phyloP scores from a whole-genome alignment of 2,888 invertebrate genomes.

The Acleris cristana region DNA sequence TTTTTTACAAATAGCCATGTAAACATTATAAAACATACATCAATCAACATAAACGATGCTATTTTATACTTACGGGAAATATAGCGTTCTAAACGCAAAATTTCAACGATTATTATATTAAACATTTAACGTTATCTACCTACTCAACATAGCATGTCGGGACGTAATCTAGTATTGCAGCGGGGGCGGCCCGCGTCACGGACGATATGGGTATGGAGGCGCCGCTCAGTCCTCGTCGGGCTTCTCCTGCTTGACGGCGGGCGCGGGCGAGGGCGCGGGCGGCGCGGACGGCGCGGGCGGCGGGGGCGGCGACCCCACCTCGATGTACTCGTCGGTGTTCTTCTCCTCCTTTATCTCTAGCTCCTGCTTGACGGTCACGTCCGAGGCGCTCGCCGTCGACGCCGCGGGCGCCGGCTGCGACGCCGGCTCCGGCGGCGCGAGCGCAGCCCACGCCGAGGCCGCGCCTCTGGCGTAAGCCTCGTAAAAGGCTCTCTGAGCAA shows the following conservation, averaged over 20 bases:
- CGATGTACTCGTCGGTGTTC: conserved; percentile 76
- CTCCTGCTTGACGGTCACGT: conserved; percentile 65
- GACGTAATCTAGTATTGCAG: conserved; percentile 83
- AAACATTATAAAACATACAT: conserved; percentile 79
- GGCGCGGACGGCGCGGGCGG: conserved; percentile 48
- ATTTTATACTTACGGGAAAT: conserved; percentile 58
- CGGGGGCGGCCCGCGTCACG: conserved; percentile 68
- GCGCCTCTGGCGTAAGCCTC: conserved; percentile 78
- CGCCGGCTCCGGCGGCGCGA: conserved; percentile 63
- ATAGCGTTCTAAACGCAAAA: conserved; percentile 80
- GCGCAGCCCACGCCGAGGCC: conserved; percentile 74
- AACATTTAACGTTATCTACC: conserved; percentile 62
- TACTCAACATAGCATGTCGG: conserved; percentile 65
- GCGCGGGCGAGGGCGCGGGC: conserved; percentile 48
- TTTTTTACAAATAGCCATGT: conserved; percentile 79
- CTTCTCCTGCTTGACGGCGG: conserved; percentile 72
- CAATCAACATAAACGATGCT: conserved; percentile 69
- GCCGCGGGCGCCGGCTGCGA: conserved; percentile 41
- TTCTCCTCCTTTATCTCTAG: conserved; percentile 77
- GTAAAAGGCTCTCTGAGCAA: conserved; percentile 77
- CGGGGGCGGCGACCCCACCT: conserved; percentile 68
- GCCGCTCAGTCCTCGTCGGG: conserved; percentile 67
- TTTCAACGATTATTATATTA: conserved; percentile 65
- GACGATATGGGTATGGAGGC: conserved; percentile 65
- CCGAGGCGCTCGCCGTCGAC: conserved; percentile 48